phyloP scores from a whole-genome alignment of 1,140 invertebrate species.

The Tribolium castaneum region DNA sequence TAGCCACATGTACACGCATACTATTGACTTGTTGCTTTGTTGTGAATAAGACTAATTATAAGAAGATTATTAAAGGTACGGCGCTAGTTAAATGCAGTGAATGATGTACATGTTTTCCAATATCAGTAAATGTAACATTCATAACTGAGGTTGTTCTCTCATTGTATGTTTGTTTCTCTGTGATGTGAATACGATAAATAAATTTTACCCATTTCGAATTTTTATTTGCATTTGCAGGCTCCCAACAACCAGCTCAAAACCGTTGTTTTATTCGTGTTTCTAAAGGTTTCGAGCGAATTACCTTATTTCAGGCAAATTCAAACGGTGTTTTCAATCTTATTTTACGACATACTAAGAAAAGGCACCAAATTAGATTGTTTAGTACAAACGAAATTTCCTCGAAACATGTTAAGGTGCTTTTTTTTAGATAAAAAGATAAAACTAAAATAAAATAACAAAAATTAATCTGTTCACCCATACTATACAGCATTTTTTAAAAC shows the following conservation, averaged over 20 bases:
- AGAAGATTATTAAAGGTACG: constrained; percentile 47
- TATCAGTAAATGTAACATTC: constrained; percentile 59
- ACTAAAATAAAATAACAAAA: too few species aligned
- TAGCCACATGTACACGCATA: constrained; percentile 37
- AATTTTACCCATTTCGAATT: constrained; percentile 62
- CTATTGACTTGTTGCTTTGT: constrained; percentile 54
- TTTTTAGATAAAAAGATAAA: too few species aligned
- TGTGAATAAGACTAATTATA: constrained; percentile 54
- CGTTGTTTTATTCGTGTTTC: too few species aligned
- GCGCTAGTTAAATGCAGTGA: constrained; percentile 41
- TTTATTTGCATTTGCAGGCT: constrained; percentile 2
- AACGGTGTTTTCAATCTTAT: background rate
- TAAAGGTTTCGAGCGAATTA: too few species aligned
- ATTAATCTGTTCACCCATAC: too few species aligned
- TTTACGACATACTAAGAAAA: too few species aligned
- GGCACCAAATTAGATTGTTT: too few species aligned
- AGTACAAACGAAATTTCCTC: too few species aligned
- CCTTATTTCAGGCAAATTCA: background rate
- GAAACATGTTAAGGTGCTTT: too few species aligned
- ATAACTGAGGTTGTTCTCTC: constrained; percentile 60
- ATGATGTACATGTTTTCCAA: constrained; percentile 59
- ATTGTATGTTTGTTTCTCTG: constrained; percentile 63
- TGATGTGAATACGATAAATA: constrained; percentile 63
- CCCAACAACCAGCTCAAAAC: too few species aligned
- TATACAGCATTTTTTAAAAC: too few species aligned